These are phyloP conservation scores for Sminthopsis crassicaudata DNA, from an alignment of 2,113 vertebrate species.

Conservation along the genomic window DNA sequence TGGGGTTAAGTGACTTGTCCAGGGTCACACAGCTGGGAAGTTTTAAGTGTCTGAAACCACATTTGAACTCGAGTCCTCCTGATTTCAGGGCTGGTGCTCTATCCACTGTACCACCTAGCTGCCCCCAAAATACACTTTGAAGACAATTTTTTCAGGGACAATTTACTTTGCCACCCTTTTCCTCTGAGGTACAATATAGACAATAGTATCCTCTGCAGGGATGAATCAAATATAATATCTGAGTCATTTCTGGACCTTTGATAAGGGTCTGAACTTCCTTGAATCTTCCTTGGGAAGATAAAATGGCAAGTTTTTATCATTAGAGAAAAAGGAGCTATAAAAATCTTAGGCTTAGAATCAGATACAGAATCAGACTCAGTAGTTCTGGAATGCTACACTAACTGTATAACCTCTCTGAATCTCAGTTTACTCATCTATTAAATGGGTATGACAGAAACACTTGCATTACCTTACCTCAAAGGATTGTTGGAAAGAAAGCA, in stretches of 20 bases:
- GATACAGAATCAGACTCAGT: not conserved
- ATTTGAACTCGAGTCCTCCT: no score
- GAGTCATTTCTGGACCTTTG: not conserved
- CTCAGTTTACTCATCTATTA: not conserved
- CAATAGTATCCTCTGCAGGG: not conserved
- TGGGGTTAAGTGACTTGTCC: no score
- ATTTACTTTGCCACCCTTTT: not conserved
- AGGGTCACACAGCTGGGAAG: no score
- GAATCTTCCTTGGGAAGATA: not conserved
- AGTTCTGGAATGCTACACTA: not conserved
- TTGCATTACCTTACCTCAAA: not conserved
- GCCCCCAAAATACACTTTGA: not conserved
- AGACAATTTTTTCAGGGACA: not conserved
- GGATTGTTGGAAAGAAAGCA: not conserved
- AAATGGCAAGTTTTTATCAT: not conserved
- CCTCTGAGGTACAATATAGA: no score
- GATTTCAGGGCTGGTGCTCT: no score
- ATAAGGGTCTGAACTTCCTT: not conserved
- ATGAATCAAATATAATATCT: not conserved
- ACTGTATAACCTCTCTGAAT: not conserved
- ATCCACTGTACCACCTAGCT: no score
- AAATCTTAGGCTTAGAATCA: not conserved
- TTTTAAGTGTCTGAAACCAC: no score
- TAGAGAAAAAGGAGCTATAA: not conserved
- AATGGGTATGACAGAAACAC: not conserved